Evolutionary conservation across 1,140 invertebrate genomes (phyloP), one percentile per base, ranked within the genome.

Genomic region (Plutomurus gul): DNA sequence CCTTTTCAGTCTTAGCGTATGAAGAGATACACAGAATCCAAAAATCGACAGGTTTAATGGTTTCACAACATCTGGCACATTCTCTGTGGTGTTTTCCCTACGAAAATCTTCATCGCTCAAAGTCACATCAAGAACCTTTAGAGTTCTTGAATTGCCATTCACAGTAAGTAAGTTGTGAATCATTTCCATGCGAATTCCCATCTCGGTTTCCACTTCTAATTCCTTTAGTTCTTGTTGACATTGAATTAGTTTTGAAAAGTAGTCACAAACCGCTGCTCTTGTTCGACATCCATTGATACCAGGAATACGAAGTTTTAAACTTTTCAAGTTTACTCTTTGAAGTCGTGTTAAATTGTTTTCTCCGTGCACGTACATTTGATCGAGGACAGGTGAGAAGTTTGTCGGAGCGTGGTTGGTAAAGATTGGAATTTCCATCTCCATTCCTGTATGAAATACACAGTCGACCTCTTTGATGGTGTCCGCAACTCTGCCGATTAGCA

Each of bases 361-460:
- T 25, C 77, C 47, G 22, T 78, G 77, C 1, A 78, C 71, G 30
- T 74, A 74, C n/a, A 78, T 33, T 30, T 78, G 39, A 40, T 78
- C 77, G 1, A 25, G 33, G 3, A 78, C 33, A 22, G 70, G 43
- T 13, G 25, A 16, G 22, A 73, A 60, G 37, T 73, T 27, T 3
- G 8, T 6, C 22, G 77, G 71, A 18, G 71, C 77, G 77, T n/a
- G 18, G 7, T 25, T 49, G 37, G 30, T 10, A 4, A 10, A n/a
- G 20, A 37, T 6, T 2, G 37, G 10, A 22, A 27, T 18, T 43
- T 78, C 71, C 16, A 49, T 37, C 37, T 77, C 76, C 6, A 70
- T 7, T n/a, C 77, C 77, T 8, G 77, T 74, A n/a, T 78, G 77
- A 33, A 78, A 78, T 18, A 60, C 30, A 10, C 73, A 18, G 7